Conservation (phyloP, 2,797 vertebrate genomes). For the Takifugu rubripes region DNA sequence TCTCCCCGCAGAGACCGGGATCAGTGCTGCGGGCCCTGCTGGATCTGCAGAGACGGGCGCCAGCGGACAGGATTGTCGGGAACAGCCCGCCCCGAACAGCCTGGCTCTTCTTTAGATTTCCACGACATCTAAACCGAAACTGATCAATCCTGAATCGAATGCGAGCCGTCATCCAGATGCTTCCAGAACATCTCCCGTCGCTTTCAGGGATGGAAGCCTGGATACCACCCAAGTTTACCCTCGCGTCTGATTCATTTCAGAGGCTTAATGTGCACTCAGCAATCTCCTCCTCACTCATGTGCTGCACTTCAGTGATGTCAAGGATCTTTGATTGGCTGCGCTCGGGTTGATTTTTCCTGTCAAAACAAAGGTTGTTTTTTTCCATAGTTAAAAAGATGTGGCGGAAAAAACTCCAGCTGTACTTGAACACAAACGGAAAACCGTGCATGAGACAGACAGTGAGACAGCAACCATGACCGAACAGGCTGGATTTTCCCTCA, state of each 20-base stretch:
- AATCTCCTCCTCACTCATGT: not conserved
- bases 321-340: not conserved
- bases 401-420: no score
- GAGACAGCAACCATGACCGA: no score
- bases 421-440: no score
- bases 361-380: not conserved
- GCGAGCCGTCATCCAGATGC: not conserved
- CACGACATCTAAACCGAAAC: not conserved
- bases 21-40: conserved; percentile 59
- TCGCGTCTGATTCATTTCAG: not conserved
- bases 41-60: conserved; percentile 39
- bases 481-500: no score
- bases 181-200: not conserved
- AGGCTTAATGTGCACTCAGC: not conserved
- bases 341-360: not conserved
- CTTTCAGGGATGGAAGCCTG: not conserved
- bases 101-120: not conserved
- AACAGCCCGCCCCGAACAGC: conserved; percentile 25
- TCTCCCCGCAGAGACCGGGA: conserved; percentile 54
- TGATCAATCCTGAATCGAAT: no score
- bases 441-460: not conserved
- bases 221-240: not conserved
- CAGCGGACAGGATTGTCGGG: conserved; percentile 35
- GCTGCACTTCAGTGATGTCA: not conserved
- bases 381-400: no score